These are phyloP conservation scores for Pseudotriccus pelzelni DNA, from an alignment of 2,797 vertebrate species.

Conservation along the genomic window DNA sequence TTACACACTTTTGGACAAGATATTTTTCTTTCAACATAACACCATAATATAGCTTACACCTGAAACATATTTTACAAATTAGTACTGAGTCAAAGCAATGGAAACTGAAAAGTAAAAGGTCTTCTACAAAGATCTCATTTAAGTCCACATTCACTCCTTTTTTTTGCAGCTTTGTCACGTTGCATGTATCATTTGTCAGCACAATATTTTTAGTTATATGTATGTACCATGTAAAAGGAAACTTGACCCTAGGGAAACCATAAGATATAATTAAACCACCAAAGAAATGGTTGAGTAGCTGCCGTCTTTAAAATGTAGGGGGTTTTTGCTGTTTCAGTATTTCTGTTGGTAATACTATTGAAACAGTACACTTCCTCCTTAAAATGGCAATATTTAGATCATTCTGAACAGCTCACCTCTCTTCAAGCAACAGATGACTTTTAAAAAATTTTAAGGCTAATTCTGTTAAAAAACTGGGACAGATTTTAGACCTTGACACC, in stretches of 20 bases:
- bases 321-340: neutral
- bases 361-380: neutral
- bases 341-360: neutral
- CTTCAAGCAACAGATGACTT: neutral
- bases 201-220: neutral
- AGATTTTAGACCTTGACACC: neutral
- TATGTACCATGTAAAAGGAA: slow-evolving; percentile 4
- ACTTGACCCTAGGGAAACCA: neutral
- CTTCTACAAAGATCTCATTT: neutral
- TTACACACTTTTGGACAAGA: slow-evolving; percentile 13
- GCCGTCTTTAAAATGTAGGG: slow-evolving; percentile 34
- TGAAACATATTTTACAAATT: slow-evolving; percentile 27
- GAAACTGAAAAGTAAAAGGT: slow-evolving; percentile 4
- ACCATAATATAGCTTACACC: neutral
- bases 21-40: neutral
- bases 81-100: slow-evolving; percentile 7
- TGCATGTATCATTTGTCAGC: slow-evolving; percentile 22
- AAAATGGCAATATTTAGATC: neutral
- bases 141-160: neutral
- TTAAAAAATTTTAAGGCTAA: neutral
- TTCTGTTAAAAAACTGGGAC: neutral
- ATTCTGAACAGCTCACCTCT: neutral
- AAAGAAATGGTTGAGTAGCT: neutral
- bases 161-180: slow-evolving; percentile 1
- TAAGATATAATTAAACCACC: slow-evolving; percentile 41